Percentiles rank a stretch among this genome's conserved stretches.
These are phyloP conservation scores for Cryptoprocta ferox DNA, from an alignment of 2,797 vertebrate species.

Conservation along the genomic window DNA sequence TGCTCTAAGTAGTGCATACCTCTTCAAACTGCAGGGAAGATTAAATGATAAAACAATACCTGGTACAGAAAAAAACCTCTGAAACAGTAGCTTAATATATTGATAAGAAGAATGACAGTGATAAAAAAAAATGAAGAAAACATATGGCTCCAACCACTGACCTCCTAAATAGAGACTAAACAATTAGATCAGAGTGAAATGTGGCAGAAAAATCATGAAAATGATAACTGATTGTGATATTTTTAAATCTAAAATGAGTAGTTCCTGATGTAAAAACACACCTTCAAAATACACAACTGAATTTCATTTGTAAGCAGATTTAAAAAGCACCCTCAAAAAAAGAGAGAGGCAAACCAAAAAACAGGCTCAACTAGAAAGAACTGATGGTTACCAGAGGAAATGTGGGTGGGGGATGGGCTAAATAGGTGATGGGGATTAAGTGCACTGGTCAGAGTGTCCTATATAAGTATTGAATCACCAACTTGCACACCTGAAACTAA, in stretches of 20 bases:
- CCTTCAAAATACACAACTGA: background rate
- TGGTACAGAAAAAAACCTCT: background rate
- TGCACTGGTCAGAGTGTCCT: background rate
- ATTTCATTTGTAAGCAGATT: slow-evolving; percentile 4
- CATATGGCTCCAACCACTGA: background rate
- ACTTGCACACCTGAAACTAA: background rate
- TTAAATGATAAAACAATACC: background rate
- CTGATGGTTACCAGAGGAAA: background rate
- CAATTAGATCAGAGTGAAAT: background rate
- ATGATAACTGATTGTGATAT: background rate
- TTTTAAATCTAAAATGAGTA: background rate
- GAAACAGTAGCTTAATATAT: background rate
- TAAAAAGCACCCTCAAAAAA: background rate
- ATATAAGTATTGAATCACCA: background rate
- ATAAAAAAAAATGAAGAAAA: background rate
- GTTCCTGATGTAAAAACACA: background rate
- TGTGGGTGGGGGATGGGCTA: background rate
- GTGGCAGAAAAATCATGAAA: background rate
- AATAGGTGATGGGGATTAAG: background rate
- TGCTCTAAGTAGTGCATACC: accelerated
- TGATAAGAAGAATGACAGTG: background rate
- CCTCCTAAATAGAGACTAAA: background rate
- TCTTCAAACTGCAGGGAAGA: background rate
- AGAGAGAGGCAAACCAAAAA: background rate
- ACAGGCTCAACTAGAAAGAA: background rate